Evolutionary conservation across 2,888 invertebrate genomes (phyloP).

Genomic region (Callimorpha dominula): DNA sequence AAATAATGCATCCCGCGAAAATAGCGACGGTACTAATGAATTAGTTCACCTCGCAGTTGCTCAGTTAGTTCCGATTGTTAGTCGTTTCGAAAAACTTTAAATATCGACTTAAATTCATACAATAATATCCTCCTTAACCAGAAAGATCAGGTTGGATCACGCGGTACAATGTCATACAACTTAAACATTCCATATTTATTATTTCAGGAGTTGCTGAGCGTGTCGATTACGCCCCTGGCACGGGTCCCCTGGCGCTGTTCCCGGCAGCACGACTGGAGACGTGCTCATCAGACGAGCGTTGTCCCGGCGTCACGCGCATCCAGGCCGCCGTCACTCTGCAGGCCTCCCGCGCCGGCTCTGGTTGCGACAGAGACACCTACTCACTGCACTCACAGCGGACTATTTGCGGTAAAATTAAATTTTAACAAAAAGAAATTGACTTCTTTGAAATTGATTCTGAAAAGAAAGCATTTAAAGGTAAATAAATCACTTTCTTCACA

Average conservation of each 20-base stretch:
- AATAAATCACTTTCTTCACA: no score
- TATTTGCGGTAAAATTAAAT: conserved; percentile 89
- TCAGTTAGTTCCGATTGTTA: neutral
- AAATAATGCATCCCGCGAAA: conserved; percentile 14
- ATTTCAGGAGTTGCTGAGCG: conserved; percentile 91
- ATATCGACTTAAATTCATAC: neutral
- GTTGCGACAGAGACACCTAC: conserved; percentile 97
- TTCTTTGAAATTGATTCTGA: no score
- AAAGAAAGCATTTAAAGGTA: no score
- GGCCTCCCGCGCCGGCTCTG: conserved; percentile 96
- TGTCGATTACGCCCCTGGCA: conserved; percentile 95
- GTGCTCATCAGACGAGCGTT: conserved; percentile 96
- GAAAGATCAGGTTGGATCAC: neutral
- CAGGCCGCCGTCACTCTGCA: conserved; percentile 89
- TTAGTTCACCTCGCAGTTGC: neutral
- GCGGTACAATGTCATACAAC: neutral
- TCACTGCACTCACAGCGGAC: conserved; percentile 94
- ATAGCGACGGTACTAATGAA: conserved; percentile 1
- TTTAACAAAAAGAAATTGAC: no score
- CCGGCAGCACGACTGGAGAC: conserved; percentile 95
- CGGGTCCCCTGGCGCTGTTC: conserved; percentile 92
- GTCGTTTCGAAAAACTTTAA: neutral
- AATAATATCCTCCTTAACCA: neutral
- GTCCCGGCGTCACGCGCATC: conserved; percentile 89
- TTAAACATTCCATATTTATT: neutral